Percentiles rank a stretch among this genome's conserved stretches.
phyloP scores from a whole-genome alignment of 2,113 vertebrate genomes.

The Columba livia region DNA sequence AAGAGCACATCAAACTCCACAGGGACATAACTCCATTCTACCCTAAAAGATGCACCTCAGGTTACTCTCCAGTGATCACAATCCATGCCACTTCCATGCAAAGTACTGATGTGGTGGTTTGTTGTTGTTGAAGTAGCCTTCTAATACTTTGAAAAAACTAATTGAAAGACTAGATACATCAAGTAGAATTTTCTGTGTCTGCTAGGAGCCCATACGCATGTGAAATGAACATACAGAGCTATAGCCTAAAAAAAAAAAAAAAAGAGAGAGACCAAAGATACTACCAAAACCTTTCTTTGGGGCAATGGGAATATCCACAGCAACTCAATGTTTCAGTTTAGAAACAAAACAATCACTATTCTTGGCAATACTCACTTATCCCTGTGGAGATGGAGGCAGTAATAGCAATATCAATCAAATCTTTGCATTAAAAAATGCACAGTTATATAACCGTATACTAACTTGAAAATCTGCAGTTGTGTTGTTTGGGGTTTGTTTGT shows the following conservation, averaged over 20 bases:
- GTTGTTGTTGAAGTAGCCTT: neutral
- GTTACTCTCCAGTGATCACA: neutral
- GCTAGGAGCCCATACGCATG: neutral
- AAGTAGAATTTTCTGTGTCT: neutral
- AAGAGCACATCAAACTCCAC: neutral
- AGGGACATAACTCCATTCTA: neutral
- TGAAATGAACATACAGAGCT: neutral
- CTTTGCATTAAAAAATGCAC: neutral
- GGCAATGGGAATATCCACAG: neutral
- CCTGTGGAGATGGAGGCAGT: neutral
- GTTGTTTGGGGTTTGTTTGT: neutral
- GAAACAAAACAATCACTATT: neutral
- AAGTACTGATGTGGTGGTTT: neutral
- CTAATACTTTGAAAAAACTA: neutral
- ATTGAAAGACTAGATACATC: neutral
- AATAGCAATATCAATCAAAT: neutral
- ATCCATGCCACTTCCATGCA: neutral
- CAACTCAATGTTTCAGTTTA: neutral
- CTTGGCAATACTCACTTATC: neutral
- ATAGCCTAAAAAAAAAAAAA: neutral
- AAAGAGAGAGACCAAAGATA: neutral
- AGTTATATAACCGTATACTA: neutral
- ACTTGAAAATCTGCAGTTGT: neutral
- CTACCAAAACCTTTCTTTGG: neutral
- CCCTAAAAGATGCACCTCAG: neutral